These are phyloP conservation scores for Incurvaria masculella DNA, from an alignment of 2,888 invertebrate genomes.

Conservation along the genomic window DNA sequence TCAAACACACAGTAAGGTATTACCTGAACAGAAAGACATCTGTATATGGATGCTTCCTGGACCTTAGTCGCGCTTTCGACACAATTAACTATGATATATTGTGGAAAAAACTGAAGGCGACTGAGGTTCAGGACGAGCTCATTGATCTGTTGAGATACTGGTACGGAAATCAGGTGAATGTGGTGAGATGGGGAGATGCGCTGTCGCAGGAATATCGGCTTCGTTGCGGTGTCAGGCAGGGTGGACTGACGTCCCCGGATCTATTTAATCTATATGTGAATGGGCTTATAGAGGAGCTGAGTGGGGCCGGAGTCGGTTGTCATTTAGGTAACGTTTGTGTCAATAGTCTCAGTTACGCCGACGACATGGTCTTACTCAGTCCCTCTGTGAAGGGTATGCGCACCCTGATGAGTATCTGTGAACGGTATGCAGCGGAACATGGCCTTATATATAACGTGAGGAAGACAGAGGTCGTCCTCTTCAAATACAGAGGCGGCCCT, in stretches of 20 bases:
- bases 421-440: background rate
- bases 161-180: slow-evolving; percentile 11
- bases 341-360: too few species aligned
- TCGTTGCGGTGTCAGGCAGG: slow-evolving; percentile 16
- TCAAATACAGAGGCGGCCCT: background rate
- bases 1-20: slow-evolving; percentile 5
- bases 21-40: slow-evolving; percentile 5
- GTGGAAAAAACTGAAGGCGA: slow-evolving; percentile 11
- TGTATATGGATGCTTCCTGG: slow-evolving; percentile 7
- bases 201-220: slow-evolving; percentile 12
- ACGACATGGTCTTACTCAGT: too few species aligned
- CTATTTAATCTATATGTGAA: slow-evolving; percentile 14
- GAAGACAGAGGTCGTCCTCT: background rate
- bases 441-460: background rate
- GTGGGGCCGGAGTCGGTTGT: too few species aligned
- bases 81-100: slow-evolving; percentile 14
- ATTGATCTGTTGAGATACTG: slow-evolving; percentile 12
- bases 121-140: slow-evolving; percentile 8
- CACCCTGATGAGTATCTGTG: background rate
- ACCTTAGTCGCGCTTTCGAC: slow-evolving; percentile 7
- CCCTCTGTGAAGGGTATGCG: too few species aligned
- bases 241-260: slow-evolving; percentile 14
- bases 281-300: too few species aligned
- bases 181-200: too few species aligned
- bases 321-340: too few species aligned